Evolutionary conservation across 2,888 invertebrate genomes (phyloP), one percentile per base, ranked within the genome.

Genomic region (Synergus gifuensis): DNA sequence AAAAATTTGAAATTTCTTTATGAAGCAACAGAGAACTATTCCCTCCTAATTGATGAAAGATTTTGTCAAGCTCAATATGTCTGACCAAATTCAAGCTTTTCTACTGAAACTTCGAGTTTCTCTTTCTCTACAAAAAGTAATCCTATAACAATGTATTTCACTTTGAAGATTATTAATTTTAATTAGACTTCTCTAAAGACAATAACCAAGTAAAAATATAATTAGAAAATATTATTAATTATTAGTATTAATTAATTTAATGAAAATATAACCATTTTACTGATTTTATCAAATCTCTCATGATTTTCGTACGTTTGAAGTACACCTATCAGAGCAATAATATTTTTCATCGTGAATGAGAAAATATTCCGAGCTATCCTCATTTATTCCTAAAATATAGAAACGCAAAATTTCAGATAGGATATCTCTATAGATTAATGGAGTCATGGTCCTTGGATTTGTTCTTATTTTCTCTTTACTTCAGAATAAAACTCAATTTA

Each of bases 371-470:
- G 11, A 73, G n/a, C 36, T 73, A 36, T 36, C 54, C 11, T 18
- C 54, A 54, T 54, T 73, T 54, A 54, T 54, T 73, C 11, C 28
- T n/a, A 54, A 4, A n/a, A 73, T 49, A 36, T 54, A 73, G 46
- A 28, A 54, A 54, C 54, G 54, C 22, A 54, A 73, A n/a, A 49
- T 73, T 73, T 5, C 36, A 73, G 54, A 73, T 73, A n/a, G 49
- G 49, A 73, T 73, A 36, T 73, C 54, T 73, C 73, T 28, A 73
- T 54, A 16, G 54, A 54, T 54, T 73, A 73, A 54, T 73, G 54
- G 36, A 73, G 22, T 22, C 54, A 73, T 54, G 28, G 36, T 54
- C 40, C 73, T 54, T 54, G 12, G 54, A 49, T 69, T 69, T 28
- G 28, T 40, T 73, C 36, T 73, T 49, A 54, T 73, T 73, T 73